Evolutionary conservation across 1,140 invertebrate species (phyloP).

Genomic region (Helicoverpa armigera): DNA sequence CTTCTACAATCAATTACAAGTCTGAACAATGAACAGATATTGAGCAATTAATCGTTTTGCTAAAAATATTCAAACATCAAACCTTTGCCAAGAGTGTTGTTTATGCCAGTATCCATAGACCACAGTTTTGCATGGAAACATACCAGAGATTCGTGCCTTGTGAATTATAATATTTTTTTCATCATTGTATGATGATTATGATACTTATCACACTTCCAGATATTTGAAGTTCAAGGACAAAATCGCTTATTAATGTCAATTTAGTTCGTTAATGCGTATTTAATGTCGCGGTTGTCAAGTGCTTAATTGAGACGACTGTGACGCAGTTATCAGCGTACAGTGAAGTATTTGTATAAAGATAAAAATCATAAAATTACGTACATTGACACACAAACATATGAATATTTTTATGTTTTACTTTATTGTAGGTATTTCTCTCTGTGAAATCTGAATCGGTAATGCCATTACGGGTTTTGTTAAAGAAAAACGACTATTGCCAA

Average conservation of each 20-base stretch:
- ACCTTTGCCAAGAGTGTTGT: too few relatives aligned
- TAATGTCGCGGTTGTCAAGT: constrained; percentile 23
- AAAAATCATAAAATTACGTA: background rate
- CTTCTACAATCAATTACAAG: background rate
- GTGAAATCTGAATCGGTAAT: too few relatives aligned
- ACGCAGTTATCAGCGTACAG: background rate
- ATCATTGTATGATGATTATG: background rate
- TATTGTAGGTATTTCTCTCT: too few relatives aligned
- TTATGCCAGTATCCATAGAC: too few relatives aligned
- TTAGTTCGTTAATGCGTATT: constrained; percentile 24
- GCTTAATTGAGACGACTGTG: background rate
- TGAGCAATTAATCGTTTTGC: too few relatives aligned
- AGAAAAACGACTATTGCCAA: constrained; percentile 62
- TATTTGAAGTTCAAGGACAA: background rate
- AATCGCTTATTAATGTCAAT: constrained; percentile 14
- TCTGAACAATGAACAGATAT: background rate
- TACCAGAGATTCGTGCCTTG: background rate
- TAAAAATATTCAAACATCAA: too few relatives aligned
- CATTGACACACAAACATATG: background rate
- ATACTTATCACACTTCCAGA: background rate
- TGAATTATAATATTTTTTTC: background rate
- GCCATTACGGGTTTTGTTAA: too few relatives aligned
- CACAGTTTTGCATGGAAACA: too few relatives aligned
- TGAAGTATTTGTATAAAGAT: background rate
- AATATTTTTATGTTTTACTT: background rate